Conservation (phyloP, 2,113 vertebrate genomes). For the Bubo scandiacus region DNA sequence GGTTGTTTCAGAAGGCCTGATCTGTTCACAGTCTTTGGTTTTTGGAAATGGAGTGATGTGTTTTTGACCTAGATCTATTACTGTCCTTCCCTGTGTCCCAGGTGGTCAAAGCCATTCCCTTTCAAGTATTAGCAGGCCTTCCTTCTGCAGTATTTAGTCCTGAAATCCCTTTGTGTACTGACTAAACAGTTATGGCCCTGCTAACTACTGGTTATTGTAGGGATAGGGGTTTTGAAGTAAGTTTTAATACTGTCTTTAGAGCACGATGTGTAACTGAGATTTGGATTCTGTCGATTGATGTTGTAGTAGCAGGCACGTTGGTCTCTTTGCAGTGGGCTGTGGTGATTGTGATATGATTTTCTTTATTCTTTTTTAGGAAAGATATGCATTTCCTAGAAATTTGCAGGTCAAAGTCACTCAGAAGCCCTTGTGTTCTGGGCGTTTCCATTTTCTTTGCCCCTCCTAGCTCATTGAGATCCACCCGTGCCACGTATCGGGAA, state of each 20-base stretch:
- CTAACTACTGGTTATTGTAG: no score
- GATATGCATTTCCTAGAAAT: neutral
- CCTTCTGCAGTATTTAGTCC: neutral
- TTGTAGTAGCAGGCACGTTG: no score
- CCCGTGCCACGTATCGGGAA: fast-evolving
- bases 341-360: neutral
- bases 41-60: fast-evolving
- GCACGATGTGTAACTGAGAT: fast-evolving
- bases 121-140: neutral
- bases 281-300: neutral
- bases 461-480: neutral
- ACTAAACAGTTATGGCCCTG: neutral
- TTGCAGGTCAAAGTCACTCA: neutral
- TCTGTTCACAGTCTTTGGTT: neutral
- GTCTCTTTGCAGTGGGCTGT: neutral
- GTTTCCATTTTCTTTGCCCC: fast-evolving
- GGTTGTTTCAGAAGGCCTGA: neutral
- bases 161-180: neutral
- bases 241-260: neutral
- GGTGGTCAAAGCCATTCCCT: neutral
- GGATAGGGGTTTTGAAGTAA: fast-evolving
- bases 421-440: neutral
- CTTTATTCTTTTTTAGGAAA: neutral
- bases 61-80: neutral
- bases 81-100: neutral